These are phyloP conservation scores for Coleophora deauratella DNA, from an alignment of 2,888 invertebrate genomes.

Conservation along the genomic window DNA sequence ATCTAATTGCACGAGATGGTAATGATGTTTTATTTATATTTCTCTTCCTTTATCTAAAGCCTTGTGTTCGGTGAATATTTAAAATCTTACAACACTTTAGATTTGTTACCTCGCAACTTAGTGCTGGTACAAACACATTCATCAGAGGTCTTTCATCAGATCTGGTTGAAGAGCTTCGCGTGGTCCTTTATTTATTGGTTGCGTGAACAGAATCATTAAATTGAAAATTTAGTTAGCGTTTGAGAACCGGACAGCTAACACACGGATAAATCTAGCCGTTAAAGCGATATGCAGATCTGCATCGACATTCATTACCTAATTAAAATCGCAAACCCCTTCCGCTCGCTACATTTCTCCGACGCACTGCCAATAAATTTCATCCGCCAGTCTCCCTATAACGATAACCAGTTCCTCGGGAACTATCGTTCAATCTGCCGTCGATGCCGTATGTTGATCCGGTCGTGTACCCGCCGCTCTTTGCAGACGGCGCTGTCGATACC, in stretches of 20 bases:
- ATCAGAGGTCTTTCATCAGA: too few species aligned
- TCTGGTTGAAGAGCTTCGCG: too few species aligned
- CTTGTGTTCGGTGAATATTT: too few species aligned
- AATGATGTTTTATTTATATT: too few species aligned
- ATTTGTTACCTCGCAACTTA: background rate
- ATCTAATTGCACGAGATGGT: too few species aligned
- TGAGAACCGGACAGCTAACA: slow-evolving; percentile 54
- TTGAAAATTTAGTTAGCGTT: slow-evolving; percentile 52
- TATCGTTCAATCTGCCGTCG: slow-evolving; percentile 74
- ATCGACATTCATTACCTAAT: slow-evolving; percentile 75
- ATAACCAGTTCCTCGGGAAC: slow-evolving; percentile 75
- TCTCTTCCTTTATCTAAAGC: too few species aligned
- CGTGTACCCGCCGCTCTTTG: slow-evolving; percentile 70
- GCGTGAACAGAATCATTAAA: slow-evolving; percentile 34
- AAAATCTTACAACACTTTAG: background rate
- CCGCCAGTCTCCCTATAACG: slow-evolving; percentile 73
- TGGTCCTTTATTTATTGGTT: slow-evolving; percentile 13
- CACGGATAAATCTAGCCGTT: slow-evolving; percentile 69
- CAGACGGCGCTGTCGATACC: slow-evolving; percentile 67
- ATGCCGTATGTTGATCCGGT: slow-evolving; percentile 74
- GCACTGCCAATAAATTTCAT: slow-evolving; percentile 74
- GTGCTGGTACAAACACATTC: too few species aligned
- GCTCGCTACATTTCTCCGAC: slow-evolving; percentile 73
- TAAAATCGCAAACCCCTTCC: slow-evolving; percentile 74
- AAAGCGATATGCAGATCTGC: slow-evolving; percentile 72